phyloP scores from a whole-genome alignment of 2,797 vertebrate genomes.

The Chaetodon trifasciatus region DNA sequence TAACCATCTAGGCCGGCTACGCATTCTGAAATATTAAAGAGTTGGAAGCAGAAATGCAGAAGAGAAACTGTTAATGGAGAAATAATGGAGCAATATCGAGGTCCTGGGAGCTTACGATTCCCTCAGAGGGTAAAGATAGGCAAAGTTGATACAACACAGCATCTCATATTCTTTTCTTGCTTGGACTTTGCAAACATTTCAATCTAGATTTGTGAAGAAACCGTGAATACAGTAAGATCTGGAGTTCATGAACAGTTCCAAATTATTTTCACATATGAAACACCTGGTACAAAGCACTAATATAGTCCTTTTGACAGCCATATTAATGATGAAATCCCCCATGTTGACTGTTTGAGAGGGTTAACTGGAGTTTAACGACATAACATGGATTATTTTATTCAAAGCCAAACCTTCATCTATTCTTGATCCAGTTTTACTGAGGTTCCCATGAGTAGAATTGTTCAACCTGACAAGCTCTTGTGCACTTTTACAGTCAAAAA shows the following conservation, averaged over 20 bases:
- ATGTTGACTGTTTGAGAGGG: neutral
- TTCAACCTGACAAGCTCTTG: neutral
- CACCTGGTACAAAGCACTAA: neutral
- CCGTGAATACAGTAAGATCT: neutral
- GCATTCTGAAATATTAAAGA: slow-evolving; percentile 66
- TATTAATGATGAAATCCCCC: neutral
- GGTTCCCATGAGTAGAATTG: neutral
- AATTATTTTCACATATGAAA: neutral
- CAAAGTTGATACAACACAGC: slow-evolving; percentile 15
- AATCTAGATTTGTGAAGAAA: neutral
- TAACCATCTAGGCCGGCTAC: slow-evolving; percentile 22
- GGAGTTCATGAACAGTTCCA: neutral
- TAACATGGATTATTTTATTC: neutral
- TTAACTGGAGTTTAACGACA: neutral
- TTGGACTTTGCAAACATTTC: neutral
- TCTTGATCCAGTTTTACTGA: neutral
- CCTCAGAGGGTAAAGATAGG: slow-evolving; percentile 13
- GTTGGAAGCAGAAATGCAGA: slow-evolving; percentile 40
- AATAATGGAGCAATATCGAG: slow-evolving; percentile 28
- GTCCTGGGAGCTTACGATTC: slow-evolving; percentile 10
- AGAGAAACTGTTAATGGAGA: slow-evolving; percentile 54
- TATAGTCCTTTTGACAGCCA: neutral
- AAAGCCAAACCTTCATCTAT: neutral
- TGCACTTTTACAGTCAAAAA: neutral
- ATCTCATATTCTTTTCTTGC: neutral